Base-by-base conservation (phyloP, 2,113 vertebrate genomes). In the Callipepla squamata region DNA sequence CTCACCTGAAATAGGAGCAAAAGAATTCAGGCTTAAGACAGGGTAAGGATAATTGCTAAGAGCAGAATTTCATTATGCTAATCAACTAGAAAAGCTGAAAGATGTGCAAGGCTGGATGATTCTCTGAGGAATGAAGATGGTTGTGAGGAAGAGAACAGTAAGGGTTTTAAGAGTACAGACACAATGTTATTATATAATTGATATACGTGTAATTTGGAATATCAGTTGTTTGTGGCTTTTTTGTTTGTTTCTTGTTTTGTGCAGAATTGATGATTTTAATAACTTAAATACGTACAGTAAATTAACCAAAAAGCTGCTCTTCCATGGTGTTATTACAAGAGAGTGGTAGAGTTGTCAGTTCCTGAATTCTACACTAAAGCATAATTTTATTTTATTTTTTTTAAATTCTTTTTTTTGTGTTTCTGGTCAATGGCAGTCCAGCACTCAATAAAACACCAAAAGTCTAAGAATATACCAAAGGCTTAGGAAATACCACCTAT, bases 71-170 rank as follows among this genome's bases (percentile, higher is more conserved):
- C 50, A 53, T 73, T 80, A 69, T 58, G 50, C 19, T 69, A 72
- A 34, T 89, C 50, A 86, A 74, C 70, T 62, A 80, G 40, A 80
- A 92, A 94, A 90, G 3, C 58, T 86, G 53, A 25, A 90, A 73
- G 72, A 80, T 40, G 47, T 93, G 58, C 53, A 83, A 77, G 22
- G 20, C 14, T 90, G 63, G 18, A 62, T 44, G 59, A 65, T 85
- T 72, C 74, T 81, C 61, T 21, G 25, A 34, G 53, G 89, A 72
- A 14, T 6, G 90, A 82, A 82, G 17, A 20, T 32, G 59, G 16
- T 13, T 58, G 22, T 66, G 20, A 90, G 67, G 7, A 76, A 87
- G 44, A 78, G n/a, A 85, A 59, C 6, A 1, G 1, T 32, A 80
- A 42, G 1, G 36, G 5, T 85, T 58, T 69, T 50, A 92, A 61